Evolutionary conservation across 2,113 vertebrate genomes (phyloP).

Genomic region (Crotophaga sulcirostris): DNA sequence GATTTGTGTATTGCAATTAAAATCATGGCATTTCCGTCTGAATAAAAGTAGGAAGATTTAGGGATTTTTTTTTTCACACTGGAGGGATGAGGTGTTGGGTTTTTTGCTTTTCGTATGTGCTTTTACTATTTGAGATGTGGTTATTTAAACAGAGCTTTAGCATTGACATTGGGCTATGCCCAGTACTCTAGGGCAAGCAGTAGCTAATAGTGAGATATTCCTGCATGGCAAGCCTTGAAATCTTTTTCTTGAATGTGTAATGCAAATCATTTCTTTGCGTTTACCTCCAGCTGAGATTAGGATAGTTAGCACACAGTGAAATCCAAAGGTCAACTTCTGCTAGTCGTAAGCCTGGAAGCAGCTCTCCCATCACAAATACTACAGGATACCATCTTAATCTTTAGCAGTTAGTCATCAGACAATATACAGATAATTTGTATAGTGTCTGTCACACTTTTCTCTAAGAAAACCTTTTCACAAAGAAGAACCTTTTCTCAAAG

Average conservation of each 20-base stretch:
- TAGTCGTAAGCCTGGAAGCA: background rate
- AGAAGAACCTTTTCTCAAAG: background rate
- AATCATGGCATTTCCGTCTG: background rate
- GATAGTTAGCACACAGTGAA: background rate
- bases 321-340: background rate
- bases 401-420: background rate
- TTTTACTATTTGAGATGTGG: background rate
- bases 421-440: background rate
- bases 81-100: background rate
- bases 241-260: background rate
- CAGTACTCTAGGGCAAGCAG: background rate
- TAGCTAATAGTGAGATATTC: background rate
- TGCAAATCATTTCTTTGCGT: background rate
- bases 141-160: background rate
- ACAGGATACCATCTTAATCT: background rate
- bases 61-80: background rate
- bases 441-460: background rate
- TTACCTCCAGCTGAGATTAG: background rate
- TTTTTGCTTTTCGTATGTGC: background rate
- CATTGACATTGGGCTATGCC: background rate
- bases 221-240: background rate
- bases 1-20: background rate
- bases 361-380: background rate
- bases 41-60: background rate
- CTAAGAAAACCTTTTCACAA: background rate